Conservation (phyloP, 2,797 vertebrate species). For the Mus spretus region DNA sequence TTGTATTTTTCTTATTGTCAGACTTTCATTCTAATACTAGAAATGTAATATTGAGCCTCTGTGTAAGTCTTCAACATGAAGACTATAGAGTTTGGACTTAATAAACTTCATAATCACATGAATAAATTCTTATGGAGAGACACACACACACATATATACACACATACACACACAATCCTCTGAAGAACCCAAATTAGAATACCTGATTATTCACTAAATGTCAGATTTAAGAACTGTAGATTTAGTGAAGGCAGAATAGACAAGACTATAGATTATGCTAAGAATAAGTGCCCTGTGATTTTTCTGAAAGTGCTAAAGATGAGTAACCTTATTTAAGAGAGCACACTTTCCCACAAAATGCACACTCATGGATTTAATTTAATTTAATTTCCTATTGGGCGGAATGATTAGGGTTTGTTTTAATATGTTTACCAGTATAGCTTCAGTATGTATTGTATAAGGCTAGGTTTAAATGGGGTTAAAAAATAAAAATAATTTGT, state of each 20-base stretch:
- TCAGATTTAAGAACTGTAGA: background rate
- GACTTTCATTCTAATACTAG: background rate
- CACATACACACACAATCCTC: background rate
- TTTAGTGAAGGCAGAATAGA: background rate
- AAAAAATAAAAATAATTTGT: background rate
- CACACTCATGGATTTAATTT: background rate
- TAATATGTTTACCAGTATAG: background rate
- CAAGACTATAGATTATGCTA: background rate
- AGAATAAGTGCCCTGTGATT: background rate
- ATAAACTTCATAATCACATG: background rate
- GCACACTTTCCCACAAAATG: background rate
- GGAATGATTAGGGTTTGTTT: background rate
- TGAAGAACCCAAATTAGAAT: background rate
- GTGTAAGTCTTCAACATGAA: background rate
- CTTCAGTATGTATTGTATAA: background rate
- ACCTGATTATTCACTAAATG: background rate
- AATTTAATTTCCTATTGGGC: background rate
- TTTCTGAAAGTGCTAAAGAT: background rate
- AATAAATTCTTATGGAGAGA: background rate
- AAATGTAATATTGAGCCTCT: background rate
- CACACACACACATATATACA: background rate
- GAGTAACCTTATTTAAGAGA: constrained; percentile 13
- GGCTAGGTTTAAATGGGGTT: background rate
- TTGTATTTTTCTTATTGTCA: background rate
- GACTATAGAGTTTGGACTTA: background rate